Base-by-base conservation (phyloP, 2,113 vertebrate species). In the Anser cygnoides region DNA sequence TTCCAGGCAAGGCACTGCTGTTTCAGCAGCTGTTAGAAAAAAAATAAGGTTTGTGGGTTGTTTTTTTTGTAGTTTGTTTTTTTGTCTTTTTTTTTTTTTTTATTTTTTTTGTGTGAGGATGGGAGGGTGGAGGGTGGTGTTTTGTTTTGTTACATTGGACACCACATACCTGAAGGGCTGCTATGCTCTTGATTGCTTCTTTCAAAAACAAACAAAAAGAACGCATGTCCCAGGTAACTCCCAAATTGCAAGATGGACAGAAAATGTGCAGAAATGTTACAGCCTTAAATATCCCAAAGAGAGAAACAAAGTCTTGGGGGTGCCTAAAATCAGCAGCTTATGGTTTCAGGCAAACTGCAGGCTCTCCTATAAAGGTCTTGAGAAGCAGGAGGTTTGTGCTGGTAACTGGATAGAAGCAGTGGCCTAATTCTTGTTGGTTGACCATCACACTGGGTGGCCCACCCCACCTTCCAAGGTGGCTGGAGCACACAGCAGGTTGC, bases 361-460 rank as follows among this genome's bases (percentile, higher is more conserved):
- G 22, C 20, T 58, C 41, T 66, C 44, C 29, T 71, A 21, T 13
- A 52, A 57, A 39, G 52, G 19, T 70, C 26, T 65, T 50, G 26
- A 66, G 44, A 58, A 49, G n/a, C 10, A 82, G 29, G 29, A 75
- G 26, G 14, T 33, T 88, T 70, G 25, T 14, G 31, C 6, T 59
- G 13, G 52, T 72, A 43, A 71, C 59, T 66, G 63, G 21, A 55
- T 63, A 84, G 28, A 39, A 62, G 6, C 8, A 23, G 43, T 37
- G 46, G 5, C 28, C n/a, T 21, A 2, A 31, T 78, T 67, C 21
- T 46, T 57, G n/a, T 16, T 23, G 46, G 21, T 77, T 46, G 73
- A 41, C 20, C 35, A 61, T 50, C 0, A 0, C 9, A 11, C 10
- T 23, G 11, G 1, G 3, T 23, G 20, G 22, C 35, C 16, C 50